Percentiles rank a stretch among this genome's conserved stretches.
Evolutionary conservation across 1,140 invertebrate genomes (phyloP).

Genomic region (Lerema accius): DNA sequence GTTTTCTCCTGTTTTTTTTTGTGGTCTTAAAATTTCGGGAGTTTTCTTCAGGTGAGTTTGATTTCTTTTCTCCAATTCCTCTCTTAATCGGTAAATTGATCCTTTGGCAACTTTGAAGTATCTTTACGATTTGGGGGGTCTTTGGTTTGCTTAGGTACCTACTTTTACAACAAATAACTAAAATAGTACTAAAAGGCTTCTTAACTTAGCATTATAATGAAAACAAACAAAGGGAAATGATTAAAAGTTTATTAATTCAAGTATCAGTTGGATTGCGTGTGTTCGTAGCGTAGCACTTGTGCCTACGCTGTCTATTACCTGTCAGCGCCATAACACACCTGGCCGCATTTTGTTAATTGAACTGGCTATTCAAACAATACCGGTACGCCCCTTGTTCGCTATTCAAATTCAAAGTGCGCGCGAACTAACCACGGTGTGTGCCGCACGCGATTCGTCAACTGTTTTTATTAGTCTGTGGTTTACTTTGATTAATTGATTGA

Average conservation of each 20-base stretch:
- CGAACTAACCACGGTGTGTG: conserved; percentile 31
- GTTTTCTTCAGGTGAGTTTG: too few species aligned
- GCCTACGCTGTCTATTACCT: conserved; percentile 45
- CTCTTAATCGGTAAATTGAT: too few species aligned
- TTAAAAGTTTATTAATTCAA: conserved; percentile 22
- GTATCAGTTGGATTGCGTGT: conserved; percentile 35
- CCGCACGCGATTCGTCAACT: conserved; percentile 5
- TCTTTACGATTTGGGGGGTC: too few species aligned
- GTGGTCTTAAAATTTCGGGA: too few species aligned
- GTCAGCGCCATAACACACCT: conserved; percentile 59
- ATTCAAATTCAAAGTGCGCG: conserved; percentile 50
- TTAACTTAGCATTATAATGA: too few species aligned
- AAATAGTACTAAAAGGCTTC: too few species aligned
- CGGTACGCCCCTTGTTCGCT: conserved; percentile 51
- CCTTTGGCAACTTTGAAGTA: too few species aligned
- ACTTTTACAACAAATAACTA: too few species aligned
- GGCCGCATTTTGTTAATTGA: conserved; percentile 66
- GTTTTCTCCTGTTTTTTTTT: too few species aligned
- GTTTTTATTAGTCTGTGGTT: conserved; percentile 24
- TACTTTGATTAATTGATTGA: too few species aligned
- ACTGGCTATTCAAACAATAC: conserved; percentile 57
- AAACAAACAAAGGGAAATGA: not conserved
- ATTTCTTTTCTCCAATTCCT: too few species aligned
- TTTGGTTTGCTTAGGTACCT: too few species aligned
- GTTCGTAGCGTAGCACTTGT: conserved; percentile 38